Base-by-base conservation (phyloP, 1,140 invertebrate species). In the Alviniconcha marisindica region DNA sequence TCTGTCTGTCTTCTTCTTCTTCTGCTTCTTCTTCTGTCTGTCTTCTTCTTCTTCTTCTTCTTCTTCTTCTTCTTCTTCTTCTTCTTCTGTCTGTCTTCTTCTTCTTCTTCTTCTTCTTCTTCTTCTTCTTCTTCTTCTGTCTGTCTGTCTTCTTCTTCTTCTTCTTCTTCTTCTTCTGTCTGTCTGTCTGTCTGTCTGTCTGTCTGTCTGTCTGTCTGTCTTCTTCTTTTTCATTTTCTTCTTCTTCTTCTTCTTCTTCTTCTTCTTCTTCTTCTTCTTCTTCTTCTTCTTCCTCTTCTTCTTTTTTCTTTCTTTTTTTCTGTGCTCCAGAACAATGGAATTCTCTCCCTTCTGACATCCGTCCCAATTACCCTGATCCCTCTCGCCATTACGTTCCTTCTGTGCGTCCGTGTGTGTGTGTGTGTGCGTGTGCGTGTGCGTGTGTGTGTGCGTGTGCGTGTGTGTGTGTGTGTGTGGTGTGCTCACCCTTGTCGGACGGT, bases 341-440 rank as follows among this genome's bases (percentile, higher is more conserved):
- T n/a, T n/a, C n/a, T n/a, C n/a, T n/a, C n/a, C n/a, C n/a, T n/a
- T n/a, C n/a, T n/a, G n/a, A n/a, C n/a, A n/a, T n/a, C n/a, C n/a
- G n/a, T n/a, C n/a, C n/a, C n/a, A n/a, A n/a, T n/a, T n/a, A n/a
- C n/a, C n/a, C n/a, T n/a, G n/a, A n/a, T n/a, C n/a, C n/a, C 44
- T 48, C 18, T 48, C 44, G 44, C 44, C 44, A 48, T 48, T 48
- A 18, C 44, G 18, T 48, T 48, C 7, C 44, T 48, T 66, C 5
- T 66, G 63, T 66, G 63, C 33, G 63, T 66, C n/a, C 33, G 63
- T 66, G 63, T 66, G 63, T 66, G 63, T 66, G 63, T 66, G 63
- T 66, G 63, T 66, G 63, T 66, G 28, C 15, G 63, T 66, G 63
- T 33, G n/a, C 15, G 28, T 33, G 63, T 33, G 28, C 15, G 63